Evolutionary conservation across 2,888 invertebrate species (phyloP).

Genomic region (Pyrgus malvae): DNA sequence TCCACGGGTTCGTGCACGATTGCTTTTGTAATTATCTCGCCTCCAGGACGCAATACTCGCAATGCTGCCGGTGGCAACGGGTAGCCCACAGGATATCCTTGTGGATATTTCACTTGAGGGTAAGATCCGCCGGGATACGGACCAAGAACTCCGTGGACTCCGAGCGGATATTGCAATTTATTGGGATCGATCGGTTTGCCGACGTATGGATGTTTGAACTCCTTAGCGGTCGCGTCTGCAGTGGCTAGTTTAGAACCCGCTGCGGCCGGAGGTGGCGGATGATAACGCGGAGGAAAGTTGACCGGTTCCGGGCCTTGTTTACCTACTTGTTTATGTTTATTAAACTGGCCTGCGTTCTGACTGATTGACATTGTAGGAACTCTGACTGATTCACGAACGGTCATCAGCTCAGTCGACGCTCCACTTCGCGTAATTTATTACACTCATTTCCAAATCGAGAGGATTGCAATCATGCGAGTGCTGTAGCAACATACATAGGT

Average conservation of each 20-base stretch:
- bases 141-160: conserved; percentile 50
- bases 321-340: conserved; percentile 78
- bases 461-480: conserved; percentile 56
- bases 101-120: conserved; percentile 62
- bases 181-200: conserved; percentile 62
- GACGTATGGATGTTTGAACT: conserved; percentile 68
- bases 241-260: conserved; percentile 84
- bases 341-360: conserved; percentile 73
- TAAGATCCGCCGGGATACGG: conserved; percentile 62
- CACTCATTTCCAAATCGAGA: conserved; percentile 59
- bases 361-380: conserved; percentile 75
- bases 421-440: conserved; percentile 44
- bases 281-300: conserved; percentile 88
- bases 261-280: conserved; percentile 87
- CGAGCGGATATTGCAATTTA: conserved; percentile 64
- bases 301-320: conserved; percentile 79
- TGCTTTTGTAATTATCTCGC: conserved; percentile 71
- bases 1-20: conserved; percentile 73
- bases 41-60: conserved; percentile 59
- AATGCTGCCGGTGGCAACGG: conserved; percentile 64
- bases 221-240: conserved; percentile 75
- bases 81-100: conserved; percentile 65
- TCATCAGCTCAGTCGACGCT: conserved; percentile 58
- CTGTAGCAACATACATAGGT: conserved; percentile 65
- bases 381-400: conserved; percentile 46